These are phyloP conservation scores for Caenorhabditis sp. DNA, from an alignment of 2,888 invertebrate genomes.

Conservation along the genomic window DNA sequence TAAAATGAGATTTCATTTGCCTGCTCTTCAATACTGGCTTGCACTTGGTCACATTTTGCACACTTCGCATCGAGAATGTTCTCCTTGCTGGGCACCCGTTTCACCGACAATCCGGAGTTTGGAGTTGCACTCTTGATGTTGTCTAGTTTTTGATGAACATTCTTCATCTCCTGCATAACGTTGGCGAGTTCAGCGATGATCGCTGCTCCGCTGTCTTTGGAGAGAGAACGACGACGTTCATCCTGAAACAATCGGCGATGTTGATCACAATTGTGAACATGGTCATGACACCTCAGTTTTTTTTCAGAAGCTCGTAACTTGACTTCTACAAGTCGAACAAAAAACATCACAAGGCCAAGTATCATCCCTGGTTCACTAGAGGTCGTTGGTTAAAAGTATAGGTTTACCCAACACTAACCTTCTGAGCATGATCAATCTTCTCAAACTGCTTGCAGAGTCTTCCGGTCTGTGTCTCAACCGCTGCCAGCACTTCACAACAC, in stretches of 20 bases:
- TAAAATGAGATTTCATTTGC: constrained; percentile 76
- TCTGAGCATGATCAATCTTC: constrained; percentile 79
- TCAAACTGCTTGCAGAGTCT: constrained; percentile 81
- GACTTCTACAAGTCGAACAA: too few relatives aligned
- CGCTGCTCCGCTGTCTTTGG: constrained; percentile 79
- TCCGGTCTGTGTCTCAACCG: constrained; percentile 81
- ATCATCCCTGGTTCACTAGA: too few relatives aligned
- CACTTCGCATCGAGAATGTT: constrained; percentile 65
- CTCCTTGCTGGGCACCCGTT: constrained; percentile 54
- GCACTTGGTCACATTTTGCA: constrained; percentile 69
- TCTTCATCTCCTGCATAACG: constrained; percentile 81
- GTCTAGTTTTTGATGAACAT: constrained; percentile 77
- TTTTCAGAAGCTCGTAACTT: too few relatives aligned
- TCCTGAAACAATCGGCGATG: constrained; percentile 75
- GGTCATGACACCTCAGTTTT: too few relatives aligned
- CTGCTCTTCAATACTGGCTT: constrained; percentile 69
- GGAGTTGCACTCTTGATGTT: constrained; percentile 67
- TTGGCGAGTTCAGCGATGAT: constrained; percentile 81
- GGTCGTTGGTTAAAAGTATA: background rate
- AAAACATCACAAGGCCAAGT: too few relatives aligned
- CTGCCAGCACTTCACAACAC: constrained; percentile 80
- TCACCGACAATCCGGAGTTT: constrained; percentile 29
- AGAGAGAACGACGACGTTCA: constrained; percentile 80
- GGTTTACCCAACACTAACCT: constrained; percentile 52
- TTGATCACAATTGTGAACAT: too few relatives aligned